A percentile compares a stretch with the other conserved stretches of the same genome.
Conservation (phyloP, 2,888 invertebrate species). For the Trissonchulus sp. region DNA sequence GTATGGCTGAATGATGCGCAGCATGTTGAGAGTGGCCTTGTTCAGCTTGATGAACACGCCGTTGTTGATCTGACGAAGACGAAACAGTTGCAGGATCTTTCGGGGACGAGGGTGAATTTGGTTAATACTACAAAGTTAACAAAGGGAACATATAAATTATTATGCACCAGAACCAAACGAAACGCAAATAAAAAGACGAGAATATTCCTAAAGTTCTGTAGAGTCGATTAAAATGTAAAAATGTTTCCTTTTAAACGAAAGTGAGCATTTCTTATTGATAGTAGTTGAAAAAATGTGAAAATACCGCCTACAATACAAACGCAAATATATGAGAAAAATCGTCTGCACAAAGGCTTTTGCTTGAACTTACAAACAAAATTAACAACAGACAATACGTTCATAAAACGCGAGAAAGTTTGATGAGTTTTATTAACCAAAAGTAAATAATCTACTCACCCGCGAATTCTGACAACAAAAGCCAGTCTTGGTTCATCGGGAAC, state of each 20-base stretch:
- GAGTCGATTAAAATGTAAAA: no score
- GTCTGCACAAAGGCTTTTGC: no score
- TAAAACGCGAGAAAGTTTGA: no score
- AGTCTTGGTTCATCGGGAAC: conserved; percentile 92
- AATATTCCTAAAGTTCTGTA: neutral
- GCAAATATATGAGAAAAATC: no score
- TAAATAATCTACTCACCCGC: no score
- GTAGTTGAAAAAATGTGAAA: no score
- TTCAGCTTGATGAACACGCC: conserved; percentile 94
- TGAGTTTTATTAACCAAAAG: no score
- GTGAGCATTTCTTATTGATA: no score
- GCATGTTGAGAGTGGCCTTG: conserved; percentile 97
- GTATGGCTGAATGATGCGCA: conserved; percentile 96
- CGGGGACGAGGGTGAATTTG: conserved; percentile 66
- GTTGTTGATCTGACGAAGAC: conserved; percentile 97
- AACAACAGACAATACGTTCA: no score
- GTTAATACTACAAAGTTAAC: conserved; percentile 60
- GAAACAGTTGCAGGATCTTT: conserved; percentile 82
- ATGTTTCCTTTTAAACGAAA: no score
- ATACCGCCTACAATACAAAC: no score
- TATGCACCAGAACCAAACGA: neutral
- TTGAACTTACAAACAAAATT: no score
- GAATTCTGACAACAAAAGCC: conserved; percentile 94
- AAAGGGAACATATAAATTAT: neutral
- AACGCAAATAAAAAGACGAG: neutral